A percentile compares a stretch with the other conserved stretches of the same genome.
These are phyloP conservation scores for Osmoderma eremita DNA, from an alignment of 2,888 invertebrate genomes.

Conservation along the genomic window DNA sequence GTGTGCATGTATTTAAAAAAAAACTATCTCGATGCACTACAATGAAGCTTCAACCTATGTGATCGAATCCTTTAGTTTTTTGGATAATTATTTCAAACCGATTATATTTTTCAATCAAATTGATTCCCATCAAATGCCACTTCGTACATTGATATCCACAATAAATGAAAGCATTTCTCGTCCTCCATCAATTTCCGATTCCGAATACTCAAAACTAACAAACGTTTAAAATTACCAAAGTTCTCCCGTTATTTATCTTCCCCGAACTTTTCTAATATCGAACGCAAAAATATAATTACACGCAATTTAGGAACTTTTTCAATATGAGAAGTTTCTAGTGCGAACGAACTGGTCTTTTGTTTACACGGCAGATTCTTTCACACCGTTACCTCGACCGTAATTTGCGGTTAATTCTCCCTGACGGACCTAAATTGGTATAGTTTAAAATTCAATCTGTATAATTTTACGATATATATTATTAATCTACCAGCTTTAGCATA, in stretches of 20 bases:
- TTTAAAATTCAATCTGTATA: too few species aligned
- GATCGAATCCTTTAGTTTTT: too few species aligned
- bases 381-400: background rate
- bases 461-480: too few species aligned
- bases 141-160: background rate
- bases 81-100: too few species aligned
- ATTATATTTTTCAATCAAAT: background rate
- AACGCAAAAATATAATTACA: slow-evolving; percentile 36
- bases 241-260: slow-evolving; percentile 34
- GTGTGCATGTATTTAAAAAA: too few species aligned
- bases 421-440: too few species aligned
- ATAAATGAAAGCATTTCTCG: slow-evolving; percentile 9
- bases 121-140: background rate
- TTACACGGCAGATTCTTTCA: slow-evolving; percentile 19
- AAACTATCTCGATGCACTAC: too few species aligned
- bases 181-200: slow-evolving; percentile 20
- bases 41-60: too few species aligned
- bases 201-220: slow-evolving; percentile 39
- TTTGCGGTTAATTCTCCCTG: too few species aligned
- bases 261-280: slow-evolving; percentile 35
- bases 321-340: slow-evolving; percentile 32
- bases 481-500: too few species aligned
- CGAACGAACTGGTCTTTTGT: slow-evolving; percentile 16
- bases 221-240: slow-evolving; percentile 40
- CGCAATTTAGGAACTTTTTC: slow-evolving; percentile 27